Evolutionary conservation across 2,888 invertebrate species (phyloP), one percentile per base, ranked within the genome.

Genomic region (Thecophora atra): DNA sequence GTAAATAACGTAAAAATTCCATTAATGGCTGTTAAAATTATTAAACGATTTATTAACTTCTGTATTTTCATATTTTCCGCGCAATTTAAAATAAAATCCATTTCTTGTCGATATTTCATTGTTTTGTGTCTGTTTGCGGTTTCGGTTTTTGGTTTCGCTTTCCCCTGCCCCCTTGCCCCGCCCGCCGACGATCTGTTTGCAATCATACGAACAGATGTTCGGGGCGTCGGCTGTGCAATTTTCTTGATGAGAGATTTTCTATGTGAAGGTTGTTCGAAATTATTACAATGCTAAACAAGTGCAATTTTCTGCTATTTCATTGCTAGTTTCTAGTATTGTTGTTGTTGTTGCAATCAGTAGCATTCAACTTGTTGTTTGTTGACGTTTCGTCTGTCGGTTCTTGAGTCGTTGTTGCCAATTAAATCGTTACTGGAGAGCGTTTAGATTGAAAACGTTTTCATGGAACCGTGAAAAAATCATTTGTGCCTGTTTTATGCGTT

Each of bases 201-300:
- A n/a, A n/a, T n/a, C n/a, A 7, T 54, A 54, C 19, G 3, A 24
- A 7, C 13, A n/a, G 56, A n/a, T 56, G 56, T 6, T 56, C 4
- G 21, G 7, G 21, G 21, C 17, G 28, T 8, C 17, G 63, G 37
- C 42, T 30, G 26, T 58, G 26, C 11, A 58, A 58, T 58, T 58
- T 58, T 58, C 83, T 75, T 79, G 80, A 79, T 83, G 83, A 84
- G 78, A 81, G 81, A 80, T 80, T 83, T 85, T 85, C 83, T 83
- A 79, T 84, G 85, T 84, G 85, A 85, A 84, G 84, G 85, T 84
- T 84, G 60, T 28, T 58, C 44, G 26, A 21, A 52, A 54, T 66
- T 30, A 21, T 21, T 56, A 67, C 56, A 56, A 54, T 67, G 42
- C 56, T 54, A 42, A 67, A n/a, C n/a, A 54, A 37, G 37, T 56